Percentiles rank a stretch among this genome's conserved stretches.
phyloP scores from a whole-genome alignment of 2,113 vertebrate species.

The Trachemys scripta region DNA sequence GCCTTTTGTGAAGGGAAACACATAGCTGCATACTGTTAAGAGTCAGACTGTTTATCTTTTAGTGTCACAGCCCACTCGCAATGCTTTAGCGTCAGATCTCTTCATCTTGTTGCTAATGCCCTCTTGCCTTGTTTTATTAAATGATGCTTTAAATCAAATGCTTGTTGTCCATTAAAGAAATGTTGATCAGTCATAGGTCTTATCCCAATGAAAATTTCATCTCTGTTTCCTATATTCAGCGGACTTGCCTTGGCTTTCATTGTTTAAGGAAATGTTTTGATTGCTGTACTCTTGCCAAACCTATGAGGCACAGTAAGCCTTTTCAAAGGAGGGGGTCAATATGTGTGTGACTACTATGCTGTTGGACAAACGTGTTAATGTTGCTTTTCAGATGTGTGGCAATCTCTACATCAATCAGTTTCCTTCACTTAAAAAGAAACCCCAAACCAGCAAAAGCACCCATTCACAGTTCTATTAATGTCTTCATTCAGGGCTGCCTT shows the following conservation, averaged over 20 bases:
- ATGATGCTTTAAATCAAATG: neutral
- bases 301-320: neutral
- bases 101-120: neutral
- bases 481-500: neutral
- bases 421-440: neutral
- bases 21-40: neutral
- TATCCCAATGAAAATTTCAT: constrained; percentile 33
- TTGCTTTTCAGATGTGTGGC: neutral
- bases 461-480: neutral
- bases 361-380: neutral
- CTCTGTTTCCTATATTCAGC: constrained; percentile 44
- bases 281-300: constrained; percentile 2
- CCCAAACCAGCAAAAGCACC: neutral
- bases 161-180: constrained; percentile 32
- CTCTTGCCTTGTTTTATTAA: constrained; percentile 15
- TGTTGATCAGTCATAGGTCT: constrained; percentile 9
- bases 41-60: neutral
- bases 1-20: constrained; percentile 10
- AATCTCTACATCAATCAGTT: neutral
- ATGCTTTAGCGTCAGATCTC: neutral
- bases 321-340: neutral
- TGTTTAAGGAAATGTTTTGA: constrained; percentile 41
- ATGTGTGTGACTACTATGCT: neutral
- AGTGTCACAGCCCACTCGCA: neutral
- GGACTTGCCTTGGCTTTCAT: constrained; percentile 39